Conservation (phyloP, 2,113 vertebrate genomes). For the Taurulus bubalis region DNA sequence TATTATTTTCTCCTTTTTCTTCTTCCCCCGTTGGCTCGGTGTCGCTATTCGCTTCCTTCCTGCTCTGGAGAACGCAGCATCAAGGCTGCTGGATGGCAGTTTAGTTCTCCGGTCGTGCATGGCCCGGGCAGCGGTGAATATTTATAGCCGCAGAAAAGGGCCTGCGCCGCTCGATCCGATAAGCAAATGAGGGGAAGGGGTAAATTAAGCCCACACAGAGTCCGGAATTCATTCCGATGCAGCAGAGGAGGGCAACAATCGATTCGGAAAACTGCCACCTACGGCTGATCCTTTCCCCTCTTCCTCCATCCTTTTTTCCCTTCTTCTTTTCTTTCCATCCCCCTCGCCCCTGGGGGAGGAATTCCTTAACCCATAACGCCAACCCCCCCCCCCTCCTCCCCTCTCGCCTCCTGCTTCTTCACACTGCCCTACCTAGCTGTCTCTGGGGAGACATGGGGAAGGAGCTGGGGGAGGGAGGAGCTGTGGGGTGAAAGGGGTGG, state of each 20-base stretch:
- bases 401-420: slow-evolving; percentile 42
- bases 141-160: slow-evolving; percentile 57
- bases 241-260: slow-evolving; percentile 60
- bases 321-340: slow-evolving; percentile 11
- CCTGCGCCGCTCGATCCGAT: slow-evolving; percentile 49
- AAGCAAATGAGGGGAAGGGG: slow-evolving; percentile 73
- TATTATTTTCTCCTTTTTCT: background rate
- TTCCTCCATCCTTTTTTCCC: slow-evolving; percentile 40
- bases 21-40: slow-evolving; percentile 6
- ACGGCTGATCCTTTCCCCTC: slow-evolving; percentile 70
- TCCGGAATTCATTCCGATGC: slow-evolving; percentile 74
- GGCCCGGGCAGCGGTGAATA: slow-evolving; percentile 51
- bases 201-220: slow-evolving; percentile 76
- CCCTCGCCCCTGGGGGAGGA: slow-evolving; percentile 67
- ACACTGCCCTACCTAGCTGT: slow-evolving; percentile 64
- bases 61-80: slow-evolving; percentile 31
- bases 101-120: slow-evolving; percentile 44
- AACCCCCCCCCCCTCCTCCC: slow-evolving; percentile 12
- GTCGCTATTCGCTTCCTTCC: slow-evolving; percentile 15
- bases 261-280: slow-evolving; percentile 75
- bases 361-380: slow-evolving; percentile 77
- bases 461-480: slow-evolving; percentile 15
- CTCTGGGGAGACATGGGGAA: slow-evolving; percentile 70
- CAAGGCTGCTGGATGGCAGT: slow-evolving; percentile 21
- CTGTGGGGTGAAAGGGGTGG: slow-evolving; percentile 5